Conservation (phyloP, 1,140 invertebrate species). For the Plutomurus gul region DNA sequence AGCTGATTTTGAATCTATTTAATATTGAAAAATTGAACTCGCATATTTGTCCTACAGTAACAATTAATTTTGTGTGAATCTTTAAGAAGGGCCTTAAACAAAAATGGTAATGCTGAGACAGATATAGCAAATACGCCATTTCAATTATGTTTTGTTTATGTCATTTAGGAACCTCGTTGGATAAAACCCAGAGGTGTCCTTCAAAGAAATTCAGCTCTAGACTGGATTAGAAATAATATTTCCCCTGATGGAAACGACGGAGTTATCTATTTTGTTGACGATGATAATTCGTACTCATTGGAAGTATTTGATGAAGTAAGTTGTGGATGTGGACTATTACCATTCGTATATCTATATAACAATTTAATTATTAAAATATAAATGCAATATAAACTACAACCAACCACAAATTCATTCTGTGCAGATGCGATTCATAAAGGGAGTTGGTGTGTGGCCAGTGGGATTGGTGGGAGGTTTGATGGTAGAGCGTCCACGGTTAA, state of each 20-base stretch:
- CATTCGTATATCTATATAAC: not conserved
- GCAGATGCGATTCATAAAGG: constrained; percentile 78
- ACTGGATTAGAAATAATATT: constrained; percentile 79
- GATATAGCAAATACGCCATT: no score
- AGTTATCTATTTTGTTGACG: constrained; percentile 97
- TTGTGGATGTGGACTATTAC: not conserved
- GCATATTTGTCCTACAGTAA: no score
- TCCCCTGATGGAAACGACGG: constrained; percentile 64
- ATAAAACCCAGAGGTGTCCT: constrained; percentile 90
- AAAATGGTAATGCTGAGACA: no score
- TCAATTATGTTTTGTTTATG: not conserved
- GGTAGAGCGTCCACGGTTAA: constrained; percentile 75
- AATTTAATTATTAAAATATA: not conserved
- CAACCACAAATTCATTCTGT: constrained; percentile 42
- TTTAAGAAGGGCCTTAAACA: no score
- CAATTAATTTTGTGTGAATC: no score
- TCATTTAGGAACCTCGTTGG: constrained; percentile 75
- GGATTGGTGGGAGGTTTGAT: constrained; percentile 89
- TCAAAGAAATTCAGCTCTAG: constrained; percentile 87
- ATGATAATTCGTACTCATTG: constrained; percentile 94
- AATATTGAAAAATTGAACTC: no score
- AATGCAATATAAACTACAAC: not conserved
- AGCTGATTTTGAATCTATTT: no score
- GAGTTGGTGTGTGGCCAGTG: constrained; percentile 96
- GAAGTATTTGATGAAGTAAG: constrained; percentile 86